Evolutionary conservation across 2,113 vertebrate genomes (phyloP), one percentile per base, ranked within the genome.

Genomic region (Amblyopsis rosae): DNA sequence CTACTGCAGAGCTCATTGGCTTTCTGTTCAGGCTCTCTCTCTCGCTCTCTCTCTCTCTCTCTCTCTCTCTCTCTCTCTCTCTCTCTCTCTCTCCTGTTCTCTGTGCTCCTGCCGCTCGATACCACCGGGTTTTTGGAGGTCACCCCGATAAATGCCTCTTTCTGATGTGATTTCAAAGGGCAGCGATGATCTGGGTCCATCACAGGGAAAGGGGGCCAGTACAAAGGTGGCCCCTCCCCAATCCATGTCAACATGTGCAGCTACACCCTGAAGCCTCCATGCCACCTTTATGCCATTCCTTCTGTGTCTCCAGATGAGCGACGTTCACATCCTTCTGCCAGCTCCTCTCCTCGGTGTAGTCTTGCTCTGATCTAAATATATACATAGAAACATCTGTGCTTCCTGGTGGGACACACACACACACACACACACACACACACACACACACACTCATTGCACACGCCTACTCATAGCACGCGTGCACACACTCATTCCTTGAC

Each of bases 81-180:
- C 57, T 33, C 32, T 59, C 57, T 59, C 19, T 59, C 26, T 59
- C 57, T 59, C 26, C 33, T 26, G 33, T 12, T 59, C 57, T 59
- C 26, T 33, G 33, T 60, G 16, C 63, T 63, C 51, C 17, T 47
- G 45, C 55, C 15, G 68, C 64, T 88, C 83, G 70, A 68, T 84
- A 80, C 61, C 57, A 58, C 53, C 6, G 64, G 62, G 57, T 54
- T 76, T 81, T 74, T 81, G 60, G 83, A 83, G 76, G 88, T 88
- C 83, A 82, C 64, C 12, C 19, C 56, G 70, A 67, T 51, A 46
- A 73, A 65, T 51, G 72, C 58, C 53, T 19, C 8, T 9, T 65
- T 70, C 62, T 62, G 62, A 77, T 81, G 69, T 65, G 73, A 82
- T 84, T 77, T 70, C 50, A 85, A 87, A 82, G 67, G 65, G 66